Base-by-base conservation (phyloP, 92 coral and sea anemone species). In the Phenganax marumi region DNA sequence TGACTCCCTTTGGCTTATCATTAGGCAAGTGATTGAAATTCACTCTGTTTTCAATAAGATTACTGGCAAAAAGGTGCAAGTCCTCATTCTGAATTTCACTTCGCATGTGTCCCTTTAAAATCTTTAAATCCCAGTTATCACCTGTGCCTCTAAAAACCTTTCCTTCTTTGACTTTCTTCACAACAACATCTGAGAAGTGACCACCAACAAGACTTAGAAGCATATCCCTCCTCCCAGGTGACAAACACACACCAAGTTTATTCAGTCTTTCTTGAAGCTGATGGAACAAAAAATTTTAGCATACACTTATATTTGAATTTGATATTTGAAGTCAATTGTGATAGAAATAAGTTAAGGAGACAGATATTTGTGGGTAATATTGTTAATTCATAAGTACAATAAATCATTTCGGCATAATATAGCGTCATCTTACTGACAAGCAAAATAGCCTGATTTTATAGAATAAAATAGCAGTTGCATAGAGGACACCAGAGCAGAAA, bases 101-200 rank as follows among this genome's bases (percentile, higher is more conserved):
- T 70, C 87, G 52, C 89, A 87, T 86, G 69, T 87, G 90, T 12
- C 90, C 93, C 50, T 84, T 87, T 77, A 85, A 68, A 39, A 90
- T 85, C 66, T 68, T 87, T 68, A 90, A 50, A 57, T 90, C 90
- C 89, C 90, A 90, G 87, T 89, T 89, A 64, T 85, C 88, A 70
- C 92, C 92, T 60, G 88, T 87, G 79, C 92, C 92, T 62, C 92
- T 50, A 81, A 89, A 85, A 39, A 85, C 86, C 66, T 62, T 76
- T 25, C 87, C 85, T 50, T 70, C 64, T 55, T 86, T 86, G 22
- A 86, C 75, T 52, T 80, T 72, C 76, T 84, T 48, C 9, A 89
- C 87, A 2, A 83, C 88, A 53, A 24, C n/a, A 18, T 90, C 90
- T 22, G 81, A 77, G 64, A 89, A 89, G 68, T 89, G 89, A 0